A percentile compares a stretch with the other conserved stretches of the same genome.
phyloP scores from a whole-genome alignment of 2,113 vertebrate genomes.

The Oxygymnocypris stewartii region DNA sequence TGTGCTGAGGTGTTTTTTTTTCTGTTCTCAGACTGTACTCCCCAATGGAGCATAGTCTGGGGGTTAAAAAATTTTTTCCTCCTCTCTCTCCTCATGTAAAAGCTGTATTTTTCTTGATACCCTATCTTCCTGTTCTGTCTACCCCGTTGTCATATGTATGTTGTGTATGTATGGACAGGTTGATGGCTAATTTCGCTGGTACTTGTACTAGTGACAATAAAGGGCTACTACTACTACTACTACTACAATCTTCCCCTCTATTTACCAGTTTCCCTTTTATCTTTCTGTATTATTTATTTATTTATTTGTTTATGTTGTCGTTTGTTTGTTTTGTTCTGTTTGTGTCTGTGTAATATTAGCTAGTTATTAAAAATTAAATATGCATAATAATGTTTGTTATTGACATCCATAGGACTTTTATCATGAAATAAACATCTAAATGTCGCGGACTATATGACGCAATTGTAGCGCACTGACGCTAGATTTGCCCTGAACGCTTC shows the following conservation, averaged over 20 bases:
- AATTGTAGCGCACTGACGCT: background rate
- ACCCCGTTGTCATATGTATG: no score
- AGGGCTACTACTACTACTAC: no score
- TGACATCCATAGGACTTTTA: background rate
- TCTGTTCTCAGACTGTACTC: no score
- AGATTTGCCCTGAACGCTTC: background rate
- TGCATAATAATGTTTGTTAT: background rate
- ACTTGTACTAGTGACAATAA: no score
- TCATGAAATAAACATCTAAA: background rate
- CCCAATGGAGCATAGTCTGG: no score
- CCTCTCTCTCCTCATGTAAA: no score
- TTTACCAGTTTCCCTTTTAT: background rate
- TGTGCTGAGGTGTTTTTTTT: no score
- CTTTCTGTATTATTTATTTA: background rate
- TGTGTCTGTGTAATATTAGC: background rate
- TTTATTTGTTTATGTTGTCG: background rate
- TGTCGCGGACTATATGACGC: conserved; percentile 6
- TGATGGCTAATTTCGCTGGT: no score
- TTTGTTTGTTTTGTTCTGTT: background rate
- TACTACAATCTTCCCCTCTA: background rate
- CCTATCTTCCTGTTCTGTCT: no score
- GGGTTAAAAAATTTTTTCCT: no score
- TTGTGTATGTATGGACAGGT: no score
- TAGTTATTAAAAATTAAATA: background rate
- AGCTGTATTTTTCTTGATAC: no score